Evolutionary conservation across 2,797 vertebrate species (phyloP).

Genomic region (Sebastes hubbsi): DNA sequence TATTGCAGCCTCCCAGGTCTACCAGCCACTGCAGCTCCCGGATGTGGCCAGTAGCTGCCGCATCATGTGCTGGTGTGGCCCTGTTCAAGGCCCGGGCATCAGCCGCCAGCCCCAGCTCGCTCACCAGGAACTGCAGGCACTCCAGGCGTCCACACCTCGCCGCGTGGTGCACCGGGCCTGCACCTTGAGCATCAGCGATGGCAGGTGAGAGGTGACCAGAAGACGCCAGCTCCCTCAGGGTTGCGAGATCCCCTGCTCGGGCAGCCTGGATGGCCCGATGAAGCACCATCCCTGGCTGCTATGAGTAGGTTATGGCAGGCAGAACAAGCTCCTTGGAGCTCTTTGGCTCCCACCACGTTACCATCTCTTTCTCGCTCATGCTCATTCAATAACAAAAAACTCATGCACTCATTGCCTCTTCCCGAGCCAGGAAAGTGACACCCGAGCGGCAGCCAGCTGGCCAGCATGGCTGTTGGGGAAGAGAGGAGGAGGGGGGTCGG

Average conservation of each 20-base stretch:
- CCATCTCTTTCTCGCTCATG: constrained; percentile 23
- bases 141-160: constrained; percentile 83
- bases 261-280: constrained; percentile 83
- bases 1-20: constrained; percentile 77
- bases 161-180: constrained; percentile 86
- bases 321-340: constrained; percentile 21
- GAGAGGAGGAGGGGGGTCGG: constrained; percentile 62
- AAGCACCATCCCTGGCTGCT: constrained; percentile 79
- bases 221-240: constrained; percentile 75
- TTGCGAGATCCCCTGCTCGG: constrained; percentile 75
- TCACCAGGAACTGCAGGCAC: constrained; percentile 84
- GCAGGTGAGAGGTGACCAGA: constrained; percentile 66
- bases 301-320: constrained; percentile 32
- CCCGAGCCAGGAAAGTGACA: constrained; percentile 78
- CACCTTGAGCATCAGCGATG: constrained; percentile 82
- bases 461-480: constrained; percentile 30
- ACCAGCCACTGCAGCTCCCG: constrained; percentile 86
- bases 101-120: constrained; percentile 71
- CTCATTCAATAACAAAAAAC: constrained; percentile 49
- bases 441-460: constrained; percentile 76
- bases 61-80: constrained; percentile 86
- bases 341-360: constrained; percentile 24
- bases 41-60: constrained; percentile 84
- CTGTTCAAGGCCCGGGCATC: constrained; percentile 82
- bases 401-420: constrained; percentile 41